A percentile compares a stretch with the other conserved stretches of the same genome.
These are phyloP conservation scores for Gryon sp. DNA, from an alignment of 1,140 invertebrate genomes.

Conservation along the genomic window DNA sequence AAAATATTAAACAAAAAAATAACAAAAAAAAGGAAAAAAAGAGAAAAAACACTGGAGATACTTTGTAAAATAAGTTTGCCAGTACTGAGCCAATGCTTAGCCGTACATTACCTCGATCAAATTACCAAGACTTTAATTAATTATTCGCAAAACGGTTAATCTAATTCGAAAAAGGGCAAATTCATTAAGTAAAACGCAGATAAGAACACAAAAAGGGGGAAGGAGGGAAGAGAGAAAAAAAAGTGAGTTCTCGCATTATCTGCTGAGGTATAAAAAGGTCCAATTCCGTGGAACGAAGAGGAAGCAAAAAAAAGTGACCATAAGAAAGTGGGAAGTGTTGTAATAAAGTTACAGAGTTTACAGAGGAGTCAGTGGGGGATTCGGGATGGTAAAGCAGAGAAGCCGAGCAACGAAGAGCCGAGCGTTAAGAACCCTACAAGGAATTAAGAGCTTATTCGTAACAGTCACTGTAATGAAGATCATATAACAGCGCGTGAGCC, in stretches of 20 bases:
- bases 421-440: conserved; percentile 75
- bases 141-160: neutral
- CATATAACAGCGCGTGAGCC: conserved; percentile 66
- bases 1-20: too few relatives aligned
- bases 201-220: too few relatives aligned
- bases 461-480: conserved; percentile 76
- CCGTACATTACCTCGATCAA: too few relatives aligned
- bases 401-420: conserved; percentile 53
- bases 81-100: too few relatives aligned
- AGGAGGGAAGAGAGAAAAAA: too few relatives aligned
- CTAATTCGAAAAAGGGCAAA: conserved; percentile 3
- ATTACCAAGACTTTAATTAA: conserved; percentile 4
- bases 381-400: conserved; percentile 36
- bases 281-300: conserved; percentile 26
- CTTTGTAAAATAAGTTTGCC: too few relatives aligned
- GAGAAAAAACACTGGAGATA: too few relatives aligned
- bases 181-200: neutral
- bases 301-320: conserved; percentile 58
- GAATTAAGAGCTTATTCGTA: conserved; percentile 78
- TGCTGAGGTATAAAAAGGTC: conserved; percentile 23
- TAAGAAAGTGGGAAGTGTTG: conserved; percentile 51
- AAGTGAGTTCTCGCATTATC: neutral
- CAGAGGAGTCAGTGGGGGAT: conserved; percentile 24
- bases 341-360: conserved; percentile 53
- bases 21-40: too few relatives aligned